Conservation (phyloP, 2,888 invertebrate genomes). For the Oxyteleia sp. region DNA sequence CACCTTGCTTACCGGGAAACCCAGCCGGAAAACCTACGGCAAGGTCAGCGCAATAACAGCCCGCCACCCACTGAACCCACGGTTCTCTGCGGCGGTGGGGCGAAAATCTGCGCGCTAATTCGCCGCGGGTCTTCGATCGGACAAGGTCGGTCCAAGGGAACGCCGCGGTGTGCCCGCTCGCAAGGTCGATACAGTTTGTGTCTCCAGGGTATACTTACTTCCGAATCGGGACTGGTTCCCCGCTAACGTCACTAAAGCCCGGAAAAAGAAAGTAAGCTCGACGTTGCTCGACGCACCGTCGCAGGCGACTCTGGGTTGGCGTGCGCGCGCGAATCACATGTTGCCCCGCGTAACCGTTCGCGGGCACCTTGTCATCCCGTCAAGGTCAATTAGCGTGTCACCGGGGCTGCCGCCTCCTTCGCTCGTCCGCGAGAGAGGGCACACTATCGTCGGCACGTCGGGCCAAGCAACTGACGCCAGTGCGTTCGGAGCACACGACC, state of each 20-base stretch:
- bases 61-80: not conserved
- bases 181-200: constrained; percentile 38
- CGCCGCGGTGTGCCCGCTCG: constrained; percentile 1
- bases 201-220: constrained; percentile 46
- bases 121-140: not conserved
- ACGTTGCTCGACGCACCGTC: not conserved
- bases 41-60: not conserved
- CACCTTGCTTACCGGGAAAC: no score
- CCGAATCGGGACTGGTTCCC: constrained; percentile 17
- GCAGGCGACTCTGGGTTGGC: not conserved
- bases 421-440: constrained; percentile 51
- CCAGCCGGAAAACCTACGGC: no score
- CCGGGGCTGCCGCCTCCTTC: not conserved
- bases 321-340: constrained; percentile 51
- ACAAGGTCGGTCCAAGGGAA: not conserved
- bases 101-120: constrained; percentile 12
- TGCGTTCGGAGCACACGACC: constrained; percentile 65
- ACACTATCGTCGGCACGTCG: constrained; percentile 71
- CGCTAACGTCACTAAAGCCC: not conserved
- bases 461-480: constrained; percentile 78
- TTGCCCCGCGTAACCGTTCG: constrained; percentile 24
- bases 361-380: constrained; percentile 55
- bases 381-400: constrained; percentile 57
- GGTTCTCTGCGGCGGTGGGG: no score
- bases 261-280: constrained; percentile 2